phyloP scores from a whole-genome alignment of 2,888 invertebrate species.

The Ischnus inquisitorius region DNA sequence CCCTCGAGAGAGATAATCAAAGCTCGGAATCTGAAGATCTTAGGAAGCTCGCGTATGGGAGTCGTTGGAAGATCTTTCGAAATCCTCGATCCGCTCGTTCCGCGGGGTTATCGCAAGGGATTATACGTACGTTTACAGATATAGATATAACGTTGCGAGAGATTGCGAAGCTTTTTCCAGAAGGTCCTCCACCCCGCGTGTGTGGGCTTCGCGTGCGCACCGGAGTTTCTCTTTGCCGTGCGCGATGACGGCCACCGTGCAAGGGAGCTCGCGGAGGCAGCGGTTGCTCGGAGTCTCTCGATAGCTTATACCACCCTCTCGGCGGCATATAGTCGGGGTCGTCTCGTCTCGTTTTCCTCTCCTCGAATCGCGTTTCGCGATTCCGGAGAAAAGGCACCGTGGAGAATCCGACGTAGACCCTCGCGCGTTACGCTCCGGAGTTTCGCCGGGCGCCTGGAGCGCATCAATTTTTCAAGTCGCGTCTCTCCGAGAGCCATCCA shows the following conservation, averaged over 20 bases:
- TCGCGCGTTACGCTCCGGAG: conserved; percentile 31
- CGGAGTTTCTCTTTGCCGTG: neutral
- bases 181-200: neutral
- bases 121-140: conserved; percentile 51
- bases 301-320: conserved; percentile 49
- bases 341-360: conserved; percentile 41
- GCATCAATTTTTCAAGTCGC: conserved; percentile 68
- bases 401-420: conserved; percentile 20
- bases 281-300: conserved; percentile 37
- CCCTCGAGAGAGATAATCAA: conserved; percentile 15
- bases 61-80: conserved; percentile 27
- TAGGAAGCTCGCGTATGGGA: conserved; percentile 8
- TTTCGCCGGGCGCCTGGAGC: conserved; percentile 33
- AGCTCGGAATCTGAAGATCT: conserved; percentile 27
- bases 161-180: conserved; percentile 1
- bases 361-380: conserved; percentile 37
- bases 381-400: conserved; percentile 45
- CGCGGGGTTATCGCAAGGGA: conserved; percentile 54
- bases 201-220: neutral
- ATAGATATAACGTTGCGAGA: conserved; percentile 14
- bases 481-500: conserved; percentile 51
- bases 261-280: neutral
- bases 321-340: conserved; percentile 32
- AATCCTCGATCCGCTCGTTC: conserved; percentile 57
- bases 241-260: neutral